Conservation (phyloP, 1,140 invertebrate genomes). For the Atta cephalotes region DNA sequence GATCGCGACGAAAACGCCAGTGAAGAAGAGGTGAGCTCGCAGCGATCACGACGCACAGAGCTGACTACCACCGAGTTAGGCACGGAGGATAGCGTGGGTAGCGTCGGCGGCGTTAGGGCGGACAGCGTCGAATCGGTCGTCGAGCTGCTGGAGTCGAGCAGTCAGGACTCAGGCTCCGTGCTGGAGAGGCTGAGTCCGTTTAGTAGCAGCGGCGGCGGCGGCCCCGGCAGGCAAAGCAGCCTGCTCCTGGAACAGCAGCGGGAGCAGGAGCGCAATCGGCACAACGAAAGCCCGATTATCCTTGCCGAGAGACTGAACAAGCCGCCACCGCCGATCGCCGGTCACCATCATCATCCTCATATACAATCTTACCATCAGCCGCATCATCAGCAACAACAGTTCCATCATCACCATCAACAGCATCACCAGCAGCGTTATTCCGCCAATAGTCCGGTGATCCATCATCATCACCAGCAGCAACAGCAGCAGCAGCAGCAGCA, state of each 20-base stretch:
- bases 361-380: constrained; percentile 65
- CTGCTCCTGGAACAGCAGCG: constrained; percentile 82
- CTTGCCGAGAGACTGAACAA: constrained; percentile 84
- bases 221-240: constrained; percentile 78
- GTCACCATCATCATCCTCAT: constrained; percentile 68
- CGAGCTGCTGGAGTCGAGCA: constrained; percentile 79
- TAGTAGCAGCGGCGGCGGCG: constrained; percentile 78
- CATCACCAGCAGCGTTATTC: constrained; percentile 74
- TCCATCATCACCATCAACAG: constrained; percentile 65
- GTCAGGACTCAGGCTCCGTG: constrained; percentile 83
- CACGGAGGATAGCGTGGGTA: constrained; percentile 66
- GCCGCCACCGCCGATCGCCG: constrained; percentile 76
- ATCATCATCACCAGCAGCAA: constrained; percentile 71
- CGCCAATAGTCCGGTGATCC: constrained; percentile 66
- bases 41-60: constrained; percentile 63
- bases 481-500: constrained; percentile 67
- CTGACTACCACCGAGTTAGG: constrained; percentile 70
- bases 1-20: constrained; percentile 43
- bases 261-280: constrained; percentile 84
- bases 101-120: constrained; percentile 59
- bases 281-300: constrained; percentile 85
- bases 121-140: constrained; percentile 72
- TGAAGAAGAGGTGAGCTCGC: constrained; percentile 52
- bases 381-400: constrained; percentile 70
- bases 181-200: constrained; percentile 85